A percentile compares a stretch with the other conserved stretches of the same genome.
These are phyloP conservation scores for Leucozona laternaria DNA, from an alignment of 2,888 invertebrate genomes.

Conservation along the genomic window DNA sequence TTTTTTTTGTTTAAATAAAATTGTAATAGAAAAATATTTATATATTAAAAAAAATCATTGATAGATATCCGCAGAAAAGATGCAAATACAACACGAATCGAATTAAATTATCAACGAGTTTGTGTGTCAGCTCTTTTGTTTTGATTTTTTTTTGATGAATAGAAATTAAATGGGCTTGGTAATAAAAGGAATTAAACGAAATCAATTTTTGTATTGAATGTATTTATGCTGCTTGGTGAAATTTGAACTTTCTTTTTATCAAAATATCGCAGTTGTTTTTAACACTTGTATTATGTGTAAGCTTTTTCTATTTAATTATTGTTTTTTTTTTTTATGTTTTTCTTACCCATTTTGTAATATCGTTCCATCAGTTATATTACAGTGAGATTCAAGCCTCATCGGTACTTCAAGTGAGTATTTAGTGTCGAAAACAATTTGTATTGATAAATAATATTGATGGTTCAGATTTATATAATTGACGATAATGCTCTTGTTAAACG, in stretches of 20 bases:
- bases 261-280: not conserved
- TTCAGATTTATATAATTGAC: no score
- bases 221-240: not conserved
- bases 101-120: conserved; percentile 13
- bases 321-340: no score
- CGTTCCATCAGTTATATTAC: no score
- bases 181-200: not conserved
- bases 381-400: no score
- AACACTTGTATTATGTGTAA: not conserved
- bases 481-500: no score
- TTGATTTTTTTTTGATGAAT: conserved; percentile 1
- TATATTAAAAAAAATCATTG: not conserved
- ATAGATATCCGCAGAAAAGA: not conserved
- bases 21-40: not conserved
- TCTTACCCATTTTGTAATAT: no score
- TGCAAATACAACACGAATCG: not conserved
- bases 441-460: no score
- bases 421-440: no score
- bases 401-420: no score
- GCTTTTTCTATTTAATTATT: not conserved
- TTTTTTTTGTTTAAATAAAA: not conserved
- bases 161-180: conserved; percentile 9
- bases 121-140: conserved; percentile 16
- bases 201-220: not conserved
- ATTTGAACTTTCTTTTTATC: not conserved